Base-by-base conservation (phyloP, 2,113 vertebrate genomes). In the Periophthalmodon schlosseri region DNA sequence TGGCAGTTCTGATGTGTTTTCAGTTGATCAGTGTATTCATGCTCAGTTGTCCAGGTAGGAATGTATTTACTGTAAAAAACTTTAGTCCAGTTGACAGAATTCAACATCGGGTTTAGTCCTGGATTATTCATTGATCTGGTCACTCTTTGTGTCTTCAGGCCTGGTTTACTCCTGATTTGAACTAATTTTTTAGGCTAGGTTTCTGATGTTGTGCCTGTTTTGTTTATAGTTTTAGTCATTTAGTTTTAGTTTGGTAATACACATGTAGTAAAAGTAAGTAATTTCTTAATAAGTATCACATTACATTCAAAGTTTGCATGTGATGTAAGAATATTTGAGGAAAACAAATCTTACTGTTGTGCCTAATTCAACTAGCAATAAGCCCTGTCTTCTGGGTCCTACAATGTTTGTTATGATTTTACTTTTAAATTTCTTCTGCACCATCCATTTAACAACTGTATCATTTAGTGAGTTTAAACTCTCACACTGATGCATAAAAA, bases 401-500 rank as follows among this genome's bases (percentile, higher is more conserved):
- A 18, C 5, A 56, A 5, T 56, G 16, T 56, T 44, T 44, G 39
- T 44, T 44, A 15, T 15, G 16, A 49, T 61, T 68, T 49, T 57
- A 14, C 46, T 74, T 69, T 67, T 49, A 63, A 63, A 63, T 34
- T 58, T 47, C 23, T 12, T 16, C 34, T 81, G 28, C 16, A 16
- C 73, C 28, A 20, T 76, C 56, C 21, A 46, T 10, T 69, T 23
- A 36, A 13, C 67, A 73, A 47, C 33, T 60, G 18, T 39, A 12
- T 34, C 11, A 68, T 58, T 60, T 39, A 65, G 34, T 44, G 16
- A 4, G 18, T 39, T 65, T 36, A 39, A 65, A 63, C 60, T 63
- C 63, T 24, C 57, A 60, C 21, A 60, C 57, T 60, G 21, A 58
- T 58, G 11, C 8, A 33, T 61, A 36, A 36, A 36, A 20, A 64